Percentiles rank a stretch among this genome's conserved stretches.
phyloP scores from a whole-genome alignment of 2,113 vertebrate genomes.

The Danionella cerebrum region DNA sequence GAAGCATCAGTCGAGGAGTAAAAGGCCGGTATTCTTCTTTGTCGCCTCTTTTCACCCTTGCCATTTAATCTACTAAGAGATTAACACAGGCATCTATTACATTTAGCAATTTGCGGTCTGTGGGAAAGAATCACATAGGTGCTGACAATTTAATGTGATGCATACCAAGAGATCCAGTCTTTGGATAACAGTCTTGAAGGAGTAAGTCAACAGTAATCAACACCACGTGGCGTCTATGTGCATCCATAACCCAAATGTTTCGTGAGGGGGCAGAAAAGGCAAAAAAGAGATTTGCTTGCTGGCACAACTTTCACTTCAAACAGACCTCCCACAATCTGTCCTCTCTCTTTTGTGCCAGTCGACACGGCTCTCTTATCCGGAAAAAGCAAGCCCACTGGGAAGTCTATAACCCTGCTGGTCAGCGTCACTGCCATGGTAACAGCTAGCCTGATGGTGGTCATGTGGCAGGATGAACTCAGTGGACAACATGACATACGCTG shows the following conservation, averaged over 20 bases:
- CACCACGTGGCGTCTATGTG: background rate
- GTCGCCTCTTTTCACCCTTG: background rate
- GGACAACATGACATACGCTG: background rate
- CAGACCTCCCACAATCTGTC: background rate
- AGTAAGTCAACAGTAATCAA: background rate
- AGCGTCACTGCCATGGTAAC: slow-evolving; percentile 16
- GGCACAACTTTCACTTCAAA: background rate
- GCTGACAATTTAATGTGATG: background rate
- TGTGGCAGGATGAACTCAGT: background rate
- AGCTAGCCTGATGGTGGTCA: background rate
- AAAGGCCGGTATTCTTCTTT: too few relatives aligned
- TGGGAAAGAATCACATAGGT: background rate
- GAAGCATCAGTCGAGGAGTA: too few relatives aligned
- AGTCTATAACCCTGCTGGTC: background rate
- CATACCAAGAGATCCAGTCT: background rate
- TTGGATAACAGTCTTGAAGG: background rate
- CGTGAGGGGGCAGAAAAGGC: background rate
- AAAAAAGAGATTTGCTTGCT: background rate
- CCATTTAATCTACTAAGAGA: background rate
- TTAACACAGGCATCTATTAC: background rate
- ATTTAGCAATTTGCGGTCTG: background rate
- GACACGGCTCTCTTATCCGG: background rate
- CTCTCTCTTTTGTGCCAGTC: background rate
- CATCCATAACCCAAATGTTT: background rate
- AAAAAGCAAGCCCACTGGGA: background rate